Conservation (phyloP, 2,113 vertebrate species). For the Isurus oxyrinchus region DNA sequence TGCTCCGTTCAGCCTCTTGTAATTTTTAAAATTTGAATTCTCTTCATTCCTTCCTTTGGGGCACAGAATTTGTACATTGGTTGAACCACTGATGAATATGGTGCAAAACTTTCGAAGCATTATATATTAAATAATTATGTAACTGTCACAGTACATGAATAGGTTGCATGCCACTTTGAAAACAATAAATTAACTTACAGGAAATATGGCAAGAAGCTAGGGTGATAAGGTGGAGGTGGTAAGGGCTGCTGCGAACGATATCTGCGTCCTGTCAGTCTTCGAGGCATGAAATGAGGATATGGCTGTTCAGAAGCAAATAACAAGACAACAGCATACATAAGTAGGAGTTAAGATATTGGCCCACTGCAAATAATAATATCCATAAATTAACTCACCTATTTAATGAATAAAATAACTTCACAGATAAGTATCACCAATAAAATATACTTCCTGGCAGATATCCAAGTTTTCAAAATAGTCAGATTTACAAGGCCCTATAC, state of each 20-base stretch:
- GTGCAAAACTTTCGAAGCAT: background rate
- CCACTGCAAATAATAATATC: background rate
- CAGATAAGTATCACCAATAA: background rate
- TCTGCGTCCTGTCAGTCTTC: slow-evolving; percentile 80
- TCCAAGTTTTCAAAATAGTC: background rate
- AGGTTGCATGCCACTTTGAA: background rate
- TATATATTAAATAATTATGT: background rate
- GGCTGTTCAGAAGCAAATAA: slow-evolving; percentile 58
- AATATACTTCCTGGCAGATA: background rate
- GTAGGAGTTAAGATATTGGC: background rate
- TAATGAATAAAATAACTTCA: background rate
- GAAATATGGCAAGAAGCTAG: slow-evolving; percentile 92
- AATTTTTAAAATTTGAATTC: background rate
- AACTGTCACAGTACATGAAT: background rate
- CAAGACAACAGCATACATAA: background rate
- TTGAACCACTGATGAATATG: background rate
- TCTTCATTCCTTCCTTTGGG: background rate
- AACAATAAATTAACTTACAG: slow-evolving; percentile 64
- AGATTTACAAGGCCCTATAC: background rate
- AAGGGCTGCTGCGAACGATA: slow-evolving; percentile 85
- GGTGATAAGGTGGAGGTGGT: slow-evolving; percentile 85
- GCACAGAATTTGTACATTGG: background rate
- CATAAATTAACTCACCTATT: background rate
- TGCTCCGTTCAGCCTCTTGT: background rate
- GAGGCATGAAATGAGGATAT: slow-evolving; percentile 89